Percentiles rank a stretch among this genome's conserved stretches.
Conservation (phyloP, 2,113 vertebrate genomes). For the Terrapene triunguis region DNA sequence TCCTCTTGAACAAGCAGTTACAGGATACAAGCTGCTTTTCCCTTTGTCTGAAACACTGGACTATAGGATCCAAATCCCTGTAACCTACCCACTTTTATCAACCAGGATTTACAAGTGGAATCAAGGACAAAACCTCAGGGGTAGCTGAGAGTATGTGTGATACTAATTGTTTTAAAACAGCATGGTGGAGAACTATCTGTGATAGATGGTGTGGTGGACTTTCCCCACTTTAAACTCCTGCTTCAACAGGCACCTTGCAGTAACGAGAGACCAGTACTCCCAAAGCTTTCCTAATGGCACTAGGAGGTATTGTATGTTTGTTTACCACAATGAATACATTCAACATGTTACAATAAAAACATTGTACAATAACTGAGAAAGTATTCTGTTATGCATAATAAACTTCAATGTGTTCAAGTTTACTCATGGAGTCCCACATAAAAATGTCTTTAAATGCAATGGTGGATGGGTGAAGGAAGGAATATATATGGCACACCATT, state of each 20-base stretch:
- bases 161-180: neutral
- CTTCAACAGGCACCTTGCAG: neutral
- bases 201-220: neutral
- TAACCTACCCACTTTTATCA: neutral
- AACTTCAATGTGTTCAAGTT: neutral
- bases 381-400: neutral
- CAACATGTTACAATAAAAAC: neutral
- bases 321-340: neutral
- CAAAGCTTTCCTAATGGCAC: neutral
- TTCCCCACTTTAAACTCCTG: neutral
- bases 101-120: neutral
- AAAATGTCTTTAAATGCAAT: neutral
- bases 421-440: neutral
- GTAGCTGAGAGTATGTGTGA: neutral
- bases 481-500: neutral
- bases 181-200: too few relatives aligned
- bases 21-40: neutral
- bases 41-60: neutral
- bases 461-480: accelerated
- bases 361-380: neutral
- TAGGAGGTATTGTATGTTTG: neutral
- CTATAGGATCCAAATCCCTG: neutral
- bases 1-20: neutral
- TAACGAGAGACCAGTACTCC: neutral
- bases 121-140: neutral